These are phyloP conservation scores for Staurois parvus DNA, from an alignment of 2,797 vertebrate species.

Conservation along the genomic window DNA sequence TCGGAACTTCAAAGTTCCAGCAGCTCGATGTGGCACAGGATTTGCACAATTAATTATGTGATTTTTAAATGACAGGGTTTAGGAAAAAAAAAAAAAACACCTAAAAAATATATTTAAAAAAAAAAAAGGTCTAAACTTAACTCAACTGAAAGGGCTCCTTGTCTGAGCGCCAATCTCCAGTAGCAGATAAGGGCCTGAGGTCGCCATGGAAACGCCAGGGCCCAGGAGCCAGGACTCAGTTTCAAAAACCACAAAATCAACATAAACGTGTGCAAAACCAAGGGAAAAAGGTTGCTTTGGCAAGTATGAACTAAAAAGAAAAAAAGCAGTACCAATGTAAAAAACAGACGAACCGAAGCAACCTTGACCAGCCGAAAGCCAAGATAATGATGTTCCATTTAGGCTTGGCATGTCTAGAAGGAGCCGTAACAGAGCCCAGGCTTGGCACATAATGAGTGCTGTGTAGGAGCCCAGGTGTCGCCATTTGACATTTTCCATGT, in stretches of 20 bases:
- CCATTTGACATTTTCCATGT: background rate
- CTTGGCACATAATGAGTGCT: constrained; percentile 26
- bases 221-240: constrained; percentile 93
- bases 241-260: constrained; percentile 98
- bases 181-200: constrained; percentile 90
- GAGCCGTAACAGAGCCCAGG: constrained; percentile 58
- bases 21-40: constrained; percentile 80
- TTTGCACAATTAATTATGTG: constrained; percentile 84
- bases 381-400: constrained; percentile 68
- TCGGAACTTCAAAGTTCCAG: constrained; percentile 79
- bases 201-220: constrained; percentile 88
- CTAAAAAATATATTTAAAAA: background rate
- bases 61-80: constrained; percentile 81
- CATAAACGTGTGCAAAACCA: constrained; percentile 86
- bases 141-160: constrained; percentile 88
- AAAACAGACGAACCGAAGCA: constrained; percentile 86
- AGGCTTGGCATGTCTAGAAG: constrained; percentile 68
- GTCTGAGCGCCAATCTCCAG: constrained; percentile 85
- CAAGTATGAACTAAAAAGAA: constrained; percentile 79
- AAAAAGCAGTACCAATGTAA: constrained; percentile 88
- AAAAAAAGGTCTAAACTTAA: constrained; percentile 71
- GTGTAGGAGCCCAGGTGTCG: constrained; percentile 26
- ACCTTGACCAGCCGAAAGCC: constrained; percentile 72
- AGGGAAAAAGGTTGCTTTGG: constrained; percentile 85
- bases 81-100: constrained; percentile 72